phyloP scores from a whole-genome alignment of 92 coral and sea anemone species.

The Isaurus tuberculatus region DNA sequence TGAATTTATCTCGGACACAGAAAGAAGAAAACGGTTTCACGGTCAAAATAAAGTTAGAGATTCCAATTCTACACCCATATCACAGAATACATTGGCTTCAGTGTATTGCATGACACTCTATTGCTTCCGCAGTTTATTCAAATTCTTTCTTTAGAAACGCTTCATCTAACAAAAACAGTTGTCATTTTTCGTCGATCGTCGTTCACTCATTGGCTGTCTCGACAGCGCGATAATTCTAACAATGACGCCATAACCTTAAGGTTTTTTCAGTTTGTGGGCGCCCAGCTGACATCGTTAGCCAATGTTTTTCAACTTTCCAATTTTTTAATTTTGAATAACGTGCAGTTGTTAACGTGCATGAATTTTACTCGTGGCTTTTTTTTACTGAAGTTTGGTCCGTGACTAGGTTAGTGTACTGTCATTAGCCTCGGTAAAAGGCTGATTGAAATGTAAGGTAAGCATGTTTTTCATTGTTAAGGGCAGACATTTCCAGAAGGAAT shows the following conservation, averaged over 20 bases:
- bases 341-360: conserved; percentile 8
- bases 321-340: conserved; percentile 7
- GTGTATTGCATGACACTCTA: conserved; percentile 14
- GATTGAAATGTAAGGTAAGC: conserved; percentile 23
- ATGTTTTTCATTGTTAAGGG: neutral
- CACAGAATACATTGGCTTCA: neutral
- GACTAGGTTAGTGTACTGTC: neutral
- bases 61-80: neutral
- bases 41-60: neutral
- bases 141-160: conserved; percentile 33
- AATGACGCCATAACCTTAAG: conserved; percentile 40
- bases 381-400: neutral
- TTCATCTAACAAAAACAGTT: conserved; percentile 45
- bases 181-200: conserved; percentile 20
- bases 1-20: neutral
- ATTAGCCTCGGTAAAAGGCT: neutral
- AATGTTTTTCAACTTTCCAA: conserved; percentile 9
- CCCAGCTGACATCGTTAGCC: conserved; percentile 28
- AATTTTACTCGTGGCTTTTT: conserved; percentile 7
- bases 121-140: conserved; percentile 42
- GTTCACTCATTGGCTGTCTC: conserved; percentile 26
- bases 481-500: neutral
- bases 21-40: no score
- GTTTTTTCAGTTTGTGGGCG: conserved; percentile 27
- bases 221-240: conserved; percentile 27